These are phyloP conservation scores for Platyscapa corneri DNA, from an alignment of 1,140 invertebrate species.

Conservation along the genomic window DNA sequence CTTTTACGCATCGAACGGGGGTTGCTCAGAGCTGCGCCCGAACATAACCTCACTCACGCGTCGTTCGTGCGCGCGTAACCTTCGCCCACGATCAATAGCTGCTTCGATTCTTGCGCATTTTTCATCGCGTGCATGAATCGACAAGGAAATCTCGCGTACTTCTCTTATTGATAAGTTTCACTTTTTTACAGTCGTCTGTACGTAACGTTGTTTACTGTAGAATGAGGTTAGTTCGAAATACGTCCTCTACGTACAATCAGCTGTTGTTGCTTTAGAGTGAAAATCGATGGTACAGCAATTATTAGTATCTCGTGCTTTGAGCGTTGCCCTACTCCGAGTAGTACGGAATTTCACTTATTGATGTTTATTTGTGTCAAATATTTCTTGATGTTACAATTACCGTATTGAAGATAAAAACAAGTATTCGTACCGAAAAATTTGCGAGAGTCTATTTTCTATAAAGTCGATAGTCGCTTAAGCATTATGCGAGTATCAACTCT, in stretches of 20 bases:
- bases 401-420: background rate
- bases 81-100: conserved; percentile 11
- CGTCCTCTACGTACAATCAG: background rate
- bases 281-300: background rate
- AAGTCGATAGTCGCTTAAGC: background rate
- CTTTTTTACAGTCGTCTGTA: background rate
- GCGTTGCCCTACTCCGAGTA: background rate
- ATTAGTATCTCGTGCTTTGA: background rate
- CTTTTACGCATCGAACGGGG: background rate
- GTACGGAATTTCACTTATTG: background rate
- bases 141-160: background rate
- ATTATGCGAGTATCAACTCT: background rate
- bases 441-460: background rate
- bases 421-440: background rate
- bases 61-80: background rate
- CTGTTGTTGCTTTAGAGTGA: background rate
- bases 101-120: conserved; percentile 25
- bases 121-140: background rate
- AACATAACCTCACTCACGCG: conserved; percentile 6
- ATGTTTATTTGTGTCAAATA: background rate
- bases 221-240: background rate
- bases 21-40: background rate
- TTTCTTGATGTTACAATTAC: background rate
- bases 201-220: background rate
- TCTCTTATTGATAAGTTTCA: background rate